These are phyloP conservation scores for Aphis craccivora DNA, from an alignment of 1,140 invertebrate genomes.

Conservation along the genomic window DNA sequence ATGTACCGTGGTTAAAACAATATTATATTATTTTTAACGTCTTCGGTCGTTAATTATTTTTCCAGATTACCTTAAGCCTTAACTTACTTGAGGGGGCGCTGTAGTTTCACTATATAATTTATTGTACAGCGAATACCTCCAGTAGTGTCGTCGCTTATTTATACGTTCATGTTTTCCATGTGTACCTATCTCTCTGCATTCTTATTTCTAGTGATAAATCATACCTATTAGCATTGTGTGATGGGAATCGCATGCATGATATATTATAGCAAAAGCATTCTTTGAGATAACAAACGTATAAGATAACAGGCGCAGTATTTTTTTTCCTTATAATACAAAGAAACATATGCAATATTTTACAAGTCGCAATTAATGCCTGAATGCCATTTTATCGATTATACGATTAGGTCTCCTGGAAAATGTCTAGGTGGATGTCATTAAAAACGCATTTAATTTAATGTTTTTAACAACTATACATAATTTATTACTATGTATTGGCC, in stretches of 20 bases:
- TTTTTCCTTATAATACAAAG: neutral
- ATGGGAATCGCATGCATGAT: neutral
- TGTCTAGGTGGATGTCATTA: neutral
- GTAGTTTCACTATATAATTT: neutral
- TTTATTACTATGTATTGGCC: neutral
- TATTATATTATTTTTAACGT: neutral
- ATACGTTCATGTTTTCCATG: neutral
- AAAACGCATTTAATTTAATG: neutral
- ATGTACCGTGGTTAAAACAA: neutral
- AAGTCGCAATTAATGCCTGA: neutral
- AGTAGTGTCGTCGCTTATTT: neutral
- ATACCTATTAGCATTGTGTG: neutral
- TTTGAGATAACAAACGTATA: neutral
- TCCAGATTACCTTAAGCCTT: neutral
- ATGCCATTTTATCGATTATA: neutral
- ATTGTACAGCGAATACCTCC: neutral
- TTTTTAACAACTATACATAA: neutral
- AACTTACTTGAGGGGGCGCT: neutral
- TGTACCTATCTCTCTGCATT: neutral
- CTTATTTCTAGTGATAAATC: neutral
- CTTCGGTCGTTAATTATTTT: constrained; percentile 3
- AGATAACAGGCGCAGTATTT: neutral
- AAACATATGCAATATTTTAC: neutral
- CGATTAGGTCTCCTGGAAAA: neutral
- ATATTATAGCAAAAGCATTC: neutral